phyloP scores from a whole-genome alignment of 2,797 vertebrate genomes.

The Sebastes jordani region DNA sequence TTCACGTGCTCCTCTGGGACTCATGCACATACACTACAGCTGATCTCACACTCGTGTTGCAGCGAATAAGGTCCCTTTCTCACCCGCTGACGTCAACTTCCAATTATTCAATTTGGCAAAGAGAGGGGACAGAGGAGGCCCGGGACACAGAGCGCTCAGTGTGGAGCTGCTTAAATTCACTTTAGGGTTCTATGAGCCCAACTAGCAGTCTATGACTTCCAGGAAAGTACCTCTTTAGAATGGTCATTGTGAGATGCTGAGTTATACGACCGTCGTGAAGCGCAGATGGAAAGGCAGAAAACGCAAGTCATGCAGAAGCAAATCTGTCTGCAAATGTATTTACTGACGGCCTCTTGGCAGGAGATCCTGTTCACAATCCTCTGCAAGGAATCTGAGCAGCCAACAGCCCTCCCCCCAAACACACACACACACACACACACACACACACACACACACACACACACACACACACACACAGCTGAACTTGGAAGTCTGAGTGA shows the following conservation, averaged over 20 bases:
- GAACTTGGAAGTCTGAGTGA: conserved; percentile 34
- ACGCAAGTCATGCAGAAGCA: conserved; percentile 54
- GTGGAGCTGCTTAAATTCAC: conserved; percentile 66
- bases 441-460: not conserved
- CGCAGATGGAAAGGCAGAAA: conserved; percentile 50
- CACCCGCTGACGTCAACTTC: conserved; percentile 66
- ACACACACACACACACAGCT: not conserved
- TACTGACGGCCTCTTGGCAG: conserved; percentile 65
- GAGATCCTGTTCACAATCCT: conserved; percentile 63
- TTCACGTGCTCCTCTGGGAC: conserved; percentile 19
- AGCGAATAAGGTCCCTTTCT: conserved; percentile 62
- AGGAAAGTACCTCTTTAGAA: conserved; percentile 56
- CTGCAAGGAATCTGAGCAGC: conserved; percentile 55
- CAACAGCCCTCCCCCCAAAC: not conserved
- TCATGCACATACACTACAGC: conserved; percentile 48
- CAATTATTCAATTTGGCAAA: conserved; percentile 73
- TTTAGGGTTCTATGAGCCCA: conserved; percentile 48
- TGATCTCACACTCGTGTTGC: conserved; percentile 67
- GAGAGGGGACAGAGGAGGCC: conserved; percentile 16
- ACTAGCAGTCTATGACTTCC: conserved; percentile 46
- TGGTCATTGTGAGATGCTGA: conserved; percentile 46
- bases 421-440: not conserved
- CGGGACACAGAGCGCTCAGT: conserved; percentile 64
- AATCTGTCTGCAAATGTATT: conserved; percentile 77
- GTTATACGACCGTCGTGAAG: conserved; percentile 39